Evolutionary conservation across 2,797 vertebrate species (phyloP), one percentile per base, ranked within the genome.

Genomic region (Microctenopoma lineatum): DNA sequence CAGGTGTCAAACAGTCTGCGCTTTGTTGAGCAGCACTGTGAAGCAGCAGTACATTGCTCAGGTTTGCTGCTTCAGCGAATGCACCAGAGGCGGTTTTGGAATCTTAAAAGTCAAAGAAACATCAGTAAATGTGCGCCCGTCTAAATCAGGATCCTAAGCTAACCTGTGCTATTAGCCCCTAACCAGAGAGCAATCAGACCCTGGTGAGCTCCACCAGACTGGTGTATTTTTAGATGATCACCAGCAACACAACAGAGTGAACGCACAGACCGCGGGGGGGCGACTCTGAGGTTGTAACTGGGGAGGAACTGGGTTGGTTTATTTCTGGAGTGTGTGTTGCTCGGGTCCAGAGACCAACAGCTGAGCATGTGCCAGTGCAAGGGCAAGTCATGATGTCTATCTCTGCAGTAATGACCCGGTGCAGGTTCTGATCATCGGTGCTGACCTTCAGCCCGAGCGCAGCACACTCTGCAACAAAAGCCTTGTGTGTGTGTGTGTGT

Each of bases 291-390:
- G 79, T 84, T 89, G 90, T 90, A 70, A 88, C 89, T 59, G 66
- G 89, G 88, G 85, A 90, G 84, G 84, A 87, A 83, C 72, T 25
- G 74, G 70, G 75, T 26, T 32, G 71, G 84, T 80, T 75, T 93
- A 92, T 93, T 93, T 91, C 69, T 75, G 85, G 89, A 85, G 47
- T 36, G 1, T 77, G 67, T 59, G 77, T 55, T 44, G 73, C 79
- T 70, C 64, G 2, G 73, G 76, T 68, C 56, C 50, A 21, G 72
- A 38, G 69, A 45, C 53, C 65, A 15, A 92, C 90, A 92, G 90
- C 89, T 89, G 89, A 90, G 89, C 87, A 92, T 89, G 87, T 83
- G 79, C 69, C 83, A 64, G 77, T 11, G 69, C 72, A 77, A 89
- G 85, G 86, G 64, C 82, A 81, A 76, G 77, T 66, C 76, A 7